Percentiles rank a stretch among this genome's conserved stretches.
These are phyloP conservation scores for Pachypeltis micranthus DNA, from an alignment of 1,140 invertebrate genomes.

Conservation along the genomic window DNA sequence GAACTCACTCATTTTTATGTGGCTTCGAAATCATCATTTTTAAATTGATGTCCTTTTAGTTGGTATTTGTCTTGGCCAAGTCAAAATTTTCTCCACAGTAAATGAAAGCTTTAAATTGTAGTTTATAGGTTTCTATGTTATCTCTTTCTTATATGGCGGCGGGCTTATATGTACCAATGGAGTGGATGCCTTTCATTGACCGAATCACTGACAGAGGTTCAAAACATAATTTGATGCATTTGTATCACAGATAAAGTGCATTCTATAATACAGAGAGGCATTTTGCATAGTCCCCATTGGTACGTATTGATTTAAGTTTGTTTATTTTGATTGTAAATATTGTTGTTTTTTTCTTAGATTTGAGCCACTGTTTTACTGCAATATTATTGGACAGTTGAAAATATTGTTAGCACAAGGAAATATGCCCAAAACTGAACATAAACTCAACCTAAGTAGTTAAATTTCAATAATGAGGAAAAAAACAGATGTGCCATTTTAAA, in stretches of 20 bases:
- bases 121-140: neutral
- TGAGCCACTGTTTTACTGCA: neutral
- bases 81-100: neutral
- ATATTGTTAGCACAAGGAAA: neutral
- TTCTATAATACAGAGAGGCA: neutral
- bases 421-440: too few relatives aligned
- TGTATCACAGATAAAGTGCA: neutral
- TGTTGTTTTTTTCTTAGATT: neutral
- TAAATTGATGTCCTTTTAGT: neutral
- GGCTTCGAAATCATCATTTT: neutral
- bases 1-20: neutral
- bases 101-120: slow-evolving; percentile 8
- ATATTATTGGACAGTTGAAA: neutral
- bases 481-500: neutral
- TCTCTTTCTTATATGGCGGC: slow-evolving; percentile 1
- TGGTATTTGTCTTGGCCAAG: neutral
- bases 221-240: neutral
- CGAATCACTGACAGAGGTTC: too few relatives aligned
- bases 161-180: slow-evolving; percentile 6
- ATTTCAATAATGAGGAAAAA: neutral
- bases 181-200: neutral
- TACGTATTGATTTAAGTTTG: neutral
- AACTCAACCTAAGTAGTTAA: too few relatives aligned
- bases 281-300: neutral
- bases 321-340: neutral